A percentile compares a stretch with the other conserved stretches of the same genome.
Conservation (phyloP, 92 coral and sea anemone species). For the Meandrina meandrites region DNA sequence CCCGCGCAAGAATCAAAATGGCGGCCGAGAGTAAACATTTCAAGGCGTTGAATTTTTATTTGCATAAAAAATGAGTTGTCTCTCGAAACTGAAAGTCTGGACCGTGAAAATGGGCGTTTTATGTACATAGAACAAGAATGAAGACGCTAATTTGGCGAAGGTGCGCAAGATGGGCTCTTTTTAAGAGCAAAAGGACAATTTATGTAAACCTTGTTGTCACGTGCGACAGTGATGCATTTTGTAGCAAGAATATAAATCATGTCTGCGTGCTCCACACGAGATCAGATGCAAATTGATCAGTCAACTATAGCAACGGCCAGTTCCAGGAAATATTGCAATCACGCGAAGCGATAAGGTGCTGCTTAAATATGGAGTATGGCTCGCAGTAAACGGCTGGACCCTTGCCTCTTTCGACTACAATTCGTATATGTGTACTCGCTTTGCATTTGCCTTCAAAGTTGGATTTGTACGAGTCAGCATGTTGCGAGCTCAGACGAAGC, state of each 20-base stretch:
- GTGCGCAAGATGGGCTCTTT: background rate
- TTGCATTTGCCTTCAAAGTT: background rate
- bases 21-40: slow-evolving; percentile 11
- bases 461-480: background rate
- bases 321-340: slow-evolving; percentile 16
- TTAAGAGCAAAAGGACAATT: background rate
- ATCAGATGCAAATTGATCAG: slow-evolving; percentile 31
- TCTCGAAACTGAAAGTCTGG: slow-evolving; percentile 2
- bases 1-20: slow-evolving; percentile 38
- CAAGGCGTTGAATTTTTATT: slow-evolving; percentile 14
- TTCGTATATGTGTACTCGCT: background rate
- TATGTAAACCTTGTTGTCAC: background rate
- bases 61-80: background rate
- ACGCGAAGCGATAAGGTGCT: background rate
- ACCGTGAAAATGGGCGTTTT: background rate
- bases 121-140: background rate
- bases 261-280: background rate
- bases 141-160: background rate
- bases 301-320: slow-evolving; percentile 5
- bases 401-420: background rate
- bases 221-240: background rate
- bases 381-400: background rate
- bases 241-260: background rate
- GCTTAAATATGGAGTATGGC: slow-evolving; percentile 21
- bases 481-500: background rate